Evolutionary conservation across 2,888 invertebrate species (phyloP).

Genomic region (Drosophila antonietae): DNA sequence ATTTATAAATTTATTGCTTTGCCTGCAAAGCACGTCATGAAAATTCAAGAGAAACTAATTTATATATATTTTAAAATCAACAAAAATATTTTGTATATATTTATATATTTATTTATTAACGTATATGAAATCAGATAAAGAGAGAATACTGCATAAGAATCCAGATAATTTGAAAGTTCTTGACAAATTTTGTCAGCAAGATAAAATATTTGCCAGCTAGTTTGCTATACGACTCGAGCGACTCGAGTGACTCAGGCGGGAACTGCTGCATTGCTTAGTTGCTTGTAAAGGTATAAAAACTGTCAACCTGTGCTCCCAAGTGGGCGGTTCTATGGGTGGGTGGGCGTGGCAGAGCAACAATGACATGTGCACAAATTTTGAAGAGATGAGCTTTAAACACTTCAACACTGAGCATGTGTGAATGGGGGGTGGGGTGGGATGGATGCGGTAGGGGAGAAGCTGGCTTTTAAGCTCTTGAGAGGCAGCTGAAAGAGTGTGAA

Average conservation of each 20-base stretch:
- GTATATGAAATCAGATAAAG: background rate
- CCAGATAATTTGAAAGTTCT: background rate
- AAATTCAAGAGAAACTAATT: background rate
- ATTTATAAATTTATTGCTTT: background rate
- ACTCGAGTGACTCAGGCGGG: background rate
- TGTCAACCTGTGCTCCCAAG: constrained; percentile 23
- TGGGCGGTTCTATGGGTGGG: background rate
- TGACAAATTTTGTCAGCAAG: background rate
- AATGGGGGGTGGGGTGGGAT: background rate
- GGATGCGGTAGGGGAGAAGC: background rate
- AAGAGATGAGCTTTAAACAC: constrained; percentile 26
- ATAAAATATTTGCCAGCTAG: constrained; percentile 11
- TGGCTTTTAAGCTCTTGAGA: constrained; percentile 58
- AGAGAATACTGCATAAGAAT: background rate
- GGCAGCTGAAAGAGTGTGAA: background rate
- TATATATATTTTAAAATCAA: background rate
- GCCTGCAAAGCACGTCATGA: constrained; percentile 6
- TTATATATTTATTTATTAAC: background rate
- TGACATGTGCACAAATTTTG: constrained; percentile 40
- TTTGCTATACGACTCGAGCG: background rate
- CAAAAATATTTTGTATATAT: background rate
- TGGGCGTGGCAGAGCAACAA: constrained; percentile 26
- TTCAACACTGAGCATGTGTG: constrained; percentile 11
- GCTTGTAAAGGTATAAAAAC: constrained; percentile 23
- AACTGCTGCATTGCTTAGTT: constrained; percentile 7